Conservation (phyloP, 2,113 vertebrate genomes). For the Origma solitaria region DNA sequence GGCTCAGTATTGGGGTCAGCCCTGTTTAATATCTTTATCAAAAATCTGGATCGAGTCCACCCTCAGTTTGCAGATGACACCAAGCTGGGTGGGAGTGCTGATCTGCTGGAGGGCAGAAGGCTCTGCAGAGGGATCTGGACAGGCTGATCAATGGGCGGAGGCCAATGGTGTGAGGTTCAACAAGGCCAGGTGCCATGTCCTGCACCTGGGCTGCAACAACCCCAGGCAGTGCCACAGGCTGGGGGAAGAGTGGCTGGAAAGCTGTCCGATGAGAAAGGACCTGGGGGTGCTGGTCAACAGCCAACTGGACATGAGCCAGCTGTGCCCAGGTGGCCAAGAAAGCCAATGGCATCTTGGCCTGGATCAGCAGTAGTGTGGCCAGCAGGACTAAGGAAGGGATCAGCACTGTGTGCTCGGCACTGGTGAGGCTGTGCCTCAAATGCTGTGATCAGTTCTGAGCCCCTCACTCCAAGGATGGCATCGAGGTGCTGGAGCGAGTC, state of each 20-base stretch:
- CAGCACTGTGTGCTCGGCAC: neutral
- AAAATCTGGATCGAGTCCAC: neutral
- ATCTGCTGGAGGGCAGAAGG: neutral
- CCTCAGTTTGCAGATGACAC: neutral
- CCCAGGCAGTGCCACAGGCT: neutral
- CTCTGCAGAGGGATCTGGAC: neutral
- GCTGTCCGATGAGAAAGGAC: neutral
- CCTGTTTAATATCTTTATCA: neutral
- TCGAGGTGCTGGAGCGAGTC: rapidly evolving
- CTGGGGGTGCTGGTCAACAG: neutral
- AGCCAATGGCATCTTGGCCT: neutral
- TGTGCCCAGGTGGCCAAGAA: neutral
- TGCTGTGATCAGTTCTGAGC: neutral
- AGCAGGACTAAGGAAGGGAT: neutral
- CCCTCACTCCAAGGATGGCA: neutral
- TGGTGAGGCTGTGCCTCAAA: neutral
- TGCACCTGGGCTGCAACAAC: neutral
- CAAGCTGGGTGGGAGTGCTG: neutral
- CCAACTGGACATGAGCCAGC: neutral
- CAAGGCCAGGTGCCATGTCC: rapidly evolving
- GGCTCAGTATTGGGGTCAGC: neutral
- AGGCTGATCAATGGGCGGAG: neutral
- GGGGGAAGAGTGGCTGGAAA: neutral
- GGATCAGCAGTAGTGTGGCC: neutral
- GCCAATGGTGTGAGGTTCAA: neutral